phyloP scores from a whole-genome alignment of 1,140 invertebrate genomes.

The Calephelis virginiensis region DNA sequence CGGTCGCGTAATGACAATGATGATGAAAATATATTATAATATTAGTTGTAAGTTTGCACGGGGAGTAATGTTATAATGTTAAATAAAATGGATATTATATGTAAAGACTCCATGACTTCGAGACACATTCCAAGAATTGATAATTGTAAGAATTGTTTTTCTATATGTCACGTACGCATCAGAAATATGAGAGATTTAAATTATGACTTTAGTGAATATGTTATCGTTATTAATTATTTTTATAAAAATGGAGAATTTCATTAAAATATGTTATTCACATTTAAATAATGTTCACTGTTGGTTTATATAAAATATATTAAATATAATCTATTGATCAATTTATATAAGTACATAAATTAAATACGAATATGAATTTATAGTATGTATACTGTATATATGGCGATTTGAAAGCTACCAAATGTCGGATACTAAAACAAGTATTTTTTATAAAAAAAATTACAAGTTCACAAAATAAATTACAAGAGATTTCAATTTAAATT shows the following conservation, averaged over 20 bases:
- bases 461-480: no score
- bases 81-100: constrained; percentile 24
- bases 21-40: background rate
- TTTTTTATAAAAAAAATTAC: no score
- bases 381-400: no score
- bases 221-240: constrained; percentile 10
- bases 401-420: no score
- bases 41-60: background rate
- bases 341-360: no score
- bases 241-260: background rate
- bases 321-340: no score
- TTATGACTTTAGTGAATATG: constrained; percentile 7
- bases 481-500: no score
- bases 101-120: constrained; percentile 60
- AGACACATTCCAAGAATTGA: constrained; percentile 58
- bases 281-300: background rate
- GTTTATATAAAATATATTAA: background rate
- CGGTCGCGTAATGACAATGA: no score
- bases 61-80: background rate
- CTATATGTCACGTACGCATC: constrained; percentile 9
- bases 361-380: no score
- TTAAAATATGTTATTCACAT: background rate
- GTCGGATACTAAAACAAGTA: no score
- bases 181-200: background rate
- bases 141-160: constrained; percentile 25